Conservation (phyloP, 2,797 vertebrate genomes). For the Neomorphus geoffroyi region DNA sequence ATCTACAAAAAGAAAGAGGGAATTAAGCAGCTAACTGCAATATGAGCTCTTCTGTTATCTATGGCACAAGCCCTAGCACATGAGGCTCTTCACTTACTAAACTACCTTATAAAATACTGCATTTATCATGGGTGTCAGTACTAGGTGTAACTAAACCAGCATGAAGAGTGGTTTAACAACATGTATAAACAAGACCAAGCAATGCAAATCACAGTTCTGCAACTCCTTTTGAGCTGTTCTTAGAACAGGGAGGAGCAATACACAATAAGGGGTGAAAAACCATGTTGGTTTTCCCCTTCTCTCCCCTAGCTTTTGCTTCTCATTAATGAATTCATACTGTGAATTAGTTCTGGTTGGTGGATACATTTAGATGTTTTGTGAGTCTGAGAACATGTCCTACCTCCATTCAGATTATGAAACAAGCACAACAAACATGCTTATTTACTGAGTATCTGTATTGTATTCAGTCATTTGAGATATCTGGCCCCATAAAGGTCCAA, state of each 20-base stretch:
- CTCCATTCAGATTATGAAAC: background rate
- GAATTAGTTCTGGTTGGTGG: constrained; percentile 20
- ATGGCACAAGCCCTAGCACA: background rate
- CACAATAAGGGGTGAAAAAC: constrained; percentile 4
- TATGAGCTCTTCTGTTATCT: background rate
- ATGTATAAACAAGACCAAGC: constrained; percentile 30
- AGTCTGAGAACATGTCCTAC: background rate
- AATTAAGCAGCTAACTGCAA: background rate
- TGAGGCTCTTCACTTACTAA: background rate
- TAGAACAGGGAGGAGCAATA: background rate
- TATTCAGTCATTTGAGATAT: background rate
- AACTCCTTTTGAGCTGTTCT: constrained; percentile 2
- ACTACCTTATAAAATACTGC: background rate
- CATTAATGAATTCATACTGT: background rate
- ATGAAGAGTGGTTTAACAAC: constrained; percentile 13
- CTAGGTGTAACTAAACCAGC: constrained; percentile 44
- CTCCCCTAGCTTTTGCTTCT: background rate
- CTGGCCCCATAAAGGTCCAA: background rate
- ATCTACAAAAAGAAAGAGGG: background rate
- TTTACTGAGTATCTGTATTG: background rate
- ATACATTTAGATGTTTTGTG: constrained; percentile 1
- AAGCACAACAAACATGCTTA: background rate
- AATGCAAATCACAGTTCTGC: constrained; percentile 47
- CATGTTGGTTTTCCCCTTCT: background rate
- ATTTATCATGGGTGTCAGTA: background rate